These are phyloP conservation scores for Dasysyrphus albostriatus DNA, from an alignment of 2,888 invertebrate genomes.

Conservation along the genomic window DNA sequence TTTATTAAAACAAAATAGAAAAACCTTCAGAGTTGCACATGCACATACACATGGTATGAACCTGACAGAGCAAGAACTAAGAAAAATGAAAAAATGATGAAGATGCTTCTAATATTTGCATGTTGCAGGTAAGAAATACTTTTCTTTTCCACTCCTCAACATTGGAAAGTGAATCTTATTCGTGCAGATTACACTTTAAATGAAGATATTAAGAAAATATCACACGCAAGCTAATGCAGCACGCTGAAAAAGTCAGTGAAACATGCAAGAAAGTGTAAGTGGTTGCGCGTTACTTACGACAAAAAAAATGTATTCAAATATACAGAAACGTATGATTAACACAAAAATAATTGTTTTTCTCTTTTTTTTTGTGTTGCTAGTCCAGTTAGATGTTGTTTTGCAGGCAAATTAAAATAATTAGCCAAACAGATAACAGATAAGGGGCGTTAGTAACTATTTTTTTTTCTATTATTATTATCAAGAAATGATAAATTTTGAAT, in stretches of 20 bases:
- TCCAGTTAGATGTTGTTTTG: slow-evolving; percentile 28
- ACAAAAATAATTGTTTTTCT: slow-evolving; percentile 13
- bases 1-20: slow-evolving; percentile 27
- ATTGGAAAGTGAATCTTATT: slow-evolving; percentile 71
- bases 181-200: slow-evolving; percentile 61
- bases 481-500: slow-evolving; percentile 20
- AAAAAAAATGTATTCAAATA: slow-evolving; percentile 40
- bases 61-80: background rate
- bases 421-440: slow-evolving; percentile 17
- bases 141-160: slow-evolving; percentile 39
- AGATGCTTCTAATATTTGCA: slow-evolving; percentile 50
- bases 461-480: slow-evolving; percentile 21
- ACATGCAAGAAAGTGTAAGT: slow-evolving; percentile 75
- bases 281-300: slow-evolving; percentile 10
- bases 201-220: slow-evolving; percentile 61
- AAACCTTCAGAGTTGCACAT: slow-evolving; percentile 19
- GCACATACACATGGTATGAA: background rate
- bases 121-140: slow-evolving; percentile 36
- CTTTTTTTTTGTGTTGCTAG: slow-evolving; percentile 14
- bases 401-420: slow-evolving; percentile 40
- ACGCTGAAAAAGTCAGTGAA: slow-evolving; percentile 58
- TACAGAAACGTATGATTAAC: slow-evolving; percentile 55
- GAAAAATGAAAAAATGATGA: background rate
- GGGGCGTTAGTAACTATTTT: slow-evolving; percentile 48
- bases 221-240: slow-evolving; percentile 58